Percentiles rank a stretch among this genome's conserved stretches.
These are phyloP conservation scores for Hemaris fuciformis DNA, from an alignment of 2,888 invertebrate genomes.

Conservation along the genomic window DNA sequence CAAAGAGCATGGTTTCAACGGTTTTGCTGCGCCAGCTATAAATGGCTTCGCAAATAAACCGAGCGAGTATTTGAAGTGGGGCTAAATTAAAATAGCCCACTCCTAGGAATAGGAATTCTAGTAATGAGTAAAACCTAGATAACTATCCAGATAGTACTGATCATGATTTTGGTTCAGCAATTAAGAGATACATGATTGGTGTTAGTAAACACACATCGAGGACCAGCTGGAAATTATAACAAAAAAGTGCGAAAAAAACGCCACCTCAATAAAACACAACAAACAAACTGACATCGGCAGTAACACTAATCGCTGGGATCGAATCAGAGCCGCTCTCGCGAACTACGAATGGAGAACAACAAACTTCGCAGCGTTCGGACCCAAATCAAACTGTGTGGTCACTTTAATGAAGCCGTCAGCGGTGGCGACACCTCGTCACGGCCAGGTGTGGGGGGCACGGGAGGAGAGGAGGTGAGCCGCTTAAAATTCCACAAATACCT, in stretches of 20 bases:
- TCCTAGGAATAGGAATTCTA: background rate
- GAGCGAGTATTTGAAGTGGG: background rate
- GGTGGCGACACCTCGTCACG: constrained; percentile 4
- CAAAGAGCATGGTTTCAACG: background rate
- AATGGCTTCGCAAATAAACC: background rate
- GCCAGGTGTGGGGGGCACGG: background rate
- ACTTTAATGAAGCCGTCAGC: constrained; percentile 13
- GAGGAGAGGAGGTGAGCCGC: background rate
- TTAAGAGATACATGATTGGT: background rate
- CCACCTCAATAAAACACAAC: background rate
- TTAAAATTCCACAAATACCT: background rate
- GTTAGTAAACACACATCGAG: background rate
- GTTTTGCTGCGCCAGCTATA: background rate
- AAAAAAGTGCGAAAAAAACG: background rate
- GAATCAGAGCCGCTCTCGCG: background rate
- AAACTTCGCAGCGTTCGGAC: constrained; percentile 2
- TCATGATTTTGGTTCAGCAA: background rate
- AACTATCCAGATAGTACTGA: background rate
- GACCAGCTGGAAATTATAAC: too few species aligned
- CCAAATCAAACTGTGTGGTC: constrained; percentile 13
- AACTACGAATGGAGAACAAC: constrained; percentile 3
- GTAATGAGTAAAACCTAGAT: background rate
- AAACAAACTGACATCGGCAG: background rate
- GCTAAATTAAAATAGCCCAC: background rate
- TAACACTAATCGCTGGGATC: background rate